Conservation (phyloP, 2,888 invertebrate genomes). For the Pandemis corylana region DNA sequence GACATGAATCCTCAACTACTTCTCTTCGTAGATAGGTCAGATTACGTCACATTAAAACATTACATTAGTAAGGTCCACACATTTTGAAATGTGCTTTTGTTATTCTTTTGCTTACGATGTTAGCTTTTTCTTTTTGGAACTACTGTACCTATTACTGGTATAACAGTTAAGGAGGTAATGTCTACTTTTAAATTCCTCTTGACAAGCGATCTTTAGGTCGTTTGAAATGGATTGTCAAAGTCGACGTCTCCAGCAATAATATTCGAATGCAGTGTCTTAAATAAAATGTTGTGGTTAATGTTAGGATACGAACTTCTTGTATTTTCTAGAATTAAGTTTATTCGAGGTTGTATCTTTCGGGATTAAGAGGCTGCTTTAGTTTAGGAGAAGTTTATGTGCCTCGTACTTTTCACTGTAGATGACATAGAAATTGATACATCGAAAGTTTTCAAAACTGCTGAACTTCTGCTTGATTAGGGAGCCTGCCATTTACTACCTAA, state of each 20-base stretch:
- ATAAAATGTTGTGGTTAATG: conserved; percentile 70
- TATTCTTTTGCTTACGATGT: neutral
- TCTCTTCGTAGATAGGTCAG: conserved; percentile 2
- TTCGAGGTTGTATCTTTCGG: conserved; percentile 66
- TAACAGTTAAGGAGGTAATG: conserved; percentile 4
- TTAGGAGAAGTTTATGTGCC: conserved; percentile 59
- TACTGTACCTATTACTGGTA: too few species aligned
- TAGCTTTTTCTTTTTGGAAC: neutral
- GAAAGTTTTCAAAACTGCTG: neutral
- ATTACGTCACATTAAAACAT: conserved; percentile 17
- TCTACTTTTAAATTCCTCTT: conserved; percentile 1
- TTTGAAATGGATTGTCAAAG: conserved; percentile 38
- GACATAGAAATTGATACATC: neutral
- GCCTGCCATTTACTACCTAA: neutral
- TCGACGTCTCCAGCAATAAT: conserved; percentile 63
- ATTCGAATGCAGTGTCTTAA: conserved; percentile 72
- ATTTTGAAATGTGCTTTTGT: conserved; percentile 2
- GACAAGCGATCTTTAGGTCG: neutral
- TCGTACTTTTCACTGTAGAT: conserved; percentile 27
- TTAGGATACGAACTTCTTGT: conserved; percentile 57
- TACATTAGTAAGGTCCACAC: neutral
- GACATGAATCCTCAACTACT: conserved; percentile 17
- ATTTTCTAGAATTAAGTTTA: conserved; percentile 57
- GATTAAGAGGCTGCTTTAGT: conserved; percentile 69
- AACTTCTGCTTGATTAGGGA: too few species aligned